Conservation (phyloP, 2,797 vertebrate species). For the Galagoides demidoff region DNA sequence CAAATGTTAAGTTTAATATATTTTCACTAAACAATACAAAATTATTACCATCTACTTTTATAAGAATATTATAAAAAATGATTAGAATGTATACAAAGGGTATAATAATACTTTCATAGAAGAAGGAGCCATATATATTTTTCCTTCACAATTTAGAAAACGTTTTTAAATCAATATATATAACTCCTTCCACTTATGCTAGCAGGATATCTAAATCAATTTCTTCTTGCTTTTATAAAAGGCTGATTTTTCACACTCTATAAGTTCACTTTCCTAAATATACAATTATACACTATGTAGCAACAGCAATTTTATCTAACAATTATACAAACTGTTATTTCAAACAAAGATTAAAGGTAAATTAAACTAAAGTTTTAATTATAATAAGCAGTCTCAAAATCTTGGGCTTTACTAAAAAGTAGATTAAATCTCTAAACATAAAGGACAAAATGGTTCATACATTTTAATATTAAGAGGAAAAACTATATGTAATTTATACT, state of each 20-base stretch:
- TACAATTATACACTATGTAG: background rate
- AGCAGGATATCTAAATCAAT: background rate
- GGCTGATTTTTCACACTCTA: background rate
- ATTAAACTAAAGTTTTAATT: constrained; percentile 59
- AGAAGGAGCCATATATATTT: background rate
- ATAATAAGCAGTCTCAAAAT: constrained; percentile 58
- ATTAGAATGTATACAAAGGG: background rate
- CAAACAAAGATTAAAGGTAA: constrained; percentile 38
- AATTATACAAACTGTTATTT: background rate
- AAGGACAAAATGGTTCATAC: constrained; percentile 63
- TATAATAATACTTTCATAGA: background rate
- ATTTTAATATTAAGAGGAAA: constrained; percentile 77
- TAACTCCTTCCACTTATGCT: background rate
- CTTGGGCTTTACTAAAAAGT: background rate
- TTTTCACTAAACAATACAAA: constrained; percentile 5
- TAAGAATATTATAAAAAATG: constrained; percentile 10
- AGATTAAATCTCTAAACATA: constrained; percentile 62
- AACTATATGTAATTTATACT: constrained; percentile 75
- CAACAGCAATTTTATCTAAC: constrained; percentile 37
- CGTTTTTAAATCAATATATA: constrained; percentile 38
- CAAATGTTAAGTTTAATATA: constrained; percentile 43
- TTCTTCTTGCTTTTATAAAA: background rate
- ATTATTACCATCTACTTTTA: background rate
- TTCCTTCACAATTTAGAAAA: constrained; percentile 43
- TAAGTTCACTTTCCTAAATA: constrained; percentile 26